Evolutionary conservation across 2,888 invertebrate species (phyloP).

Genomic region (Athalia circularis): DNA sequence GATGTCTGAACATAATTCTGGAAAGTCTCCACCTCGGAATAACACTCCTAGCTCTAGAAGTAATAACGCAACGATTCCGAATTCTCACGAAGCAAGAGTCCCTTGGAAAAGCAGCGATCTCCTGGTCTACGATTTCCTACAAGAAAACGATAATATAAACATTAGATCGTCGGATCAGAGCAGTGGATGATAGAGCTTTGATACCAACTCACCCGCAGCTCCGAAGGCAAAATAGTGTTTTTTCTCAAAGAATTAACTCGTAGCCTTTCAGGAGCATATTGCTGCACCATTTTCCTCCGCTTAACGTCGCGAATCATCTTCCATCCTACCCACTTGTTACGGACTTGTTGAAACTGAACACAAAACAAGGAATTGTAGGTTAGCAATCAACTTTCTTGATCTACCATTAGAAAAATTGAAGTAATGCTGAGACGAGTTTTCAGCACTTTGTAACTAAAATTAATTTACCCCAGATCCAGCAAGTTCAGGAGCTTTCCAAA

Average conservation of each 20-base stretch:
- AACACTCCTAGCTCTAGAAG: conserved; percentile 90
- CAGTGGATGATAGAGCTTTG: no score
- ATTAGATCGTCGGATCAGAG: not conserved
- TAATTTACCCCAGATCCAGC: conserved; percentile 56
- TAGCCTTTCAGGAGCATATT: conserved; percentile 85
- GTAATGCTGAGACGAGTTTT: not conserved
- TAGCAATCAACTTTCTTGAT: not conserved
- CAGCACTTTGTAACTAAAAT: not conserved
- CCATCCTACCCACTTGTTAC: conserved; percentile 86
- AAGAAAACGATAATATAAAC: conserved; percentile 25
- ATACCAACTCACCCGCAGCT: conserved; percentile 76
- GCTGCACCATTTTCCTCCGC: conserved; percentile 83
- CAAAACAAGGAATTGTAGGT: not conserved
- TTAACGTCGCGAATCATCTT: conserved; percentile 92
- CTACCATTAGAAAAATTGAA: not conserved
- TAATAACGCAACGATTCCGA: conserved; percentile 89
- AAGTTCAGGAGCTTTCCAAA: conserved; percentile 48
- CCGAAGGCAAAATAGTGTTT: conserved; percentile 89
- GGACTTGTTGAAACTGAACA: conserved; percentile 81
- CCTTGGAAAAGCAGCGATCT: conserved; percentile 84
- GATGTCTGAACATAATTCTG: conserved; percentile 91
- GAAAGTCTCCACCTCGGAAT: conserved; percentile 90
- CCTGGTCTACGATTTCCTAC: conserved; percentile 85
- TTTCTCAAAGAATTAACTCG: conserved; percentile 89
- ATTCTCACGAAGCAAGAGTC: conserved; percentile 82